Base-by-base conservation (phyloP, 1,140 invertebrate genomes). In the Hypothenemus hampei region DNA sequence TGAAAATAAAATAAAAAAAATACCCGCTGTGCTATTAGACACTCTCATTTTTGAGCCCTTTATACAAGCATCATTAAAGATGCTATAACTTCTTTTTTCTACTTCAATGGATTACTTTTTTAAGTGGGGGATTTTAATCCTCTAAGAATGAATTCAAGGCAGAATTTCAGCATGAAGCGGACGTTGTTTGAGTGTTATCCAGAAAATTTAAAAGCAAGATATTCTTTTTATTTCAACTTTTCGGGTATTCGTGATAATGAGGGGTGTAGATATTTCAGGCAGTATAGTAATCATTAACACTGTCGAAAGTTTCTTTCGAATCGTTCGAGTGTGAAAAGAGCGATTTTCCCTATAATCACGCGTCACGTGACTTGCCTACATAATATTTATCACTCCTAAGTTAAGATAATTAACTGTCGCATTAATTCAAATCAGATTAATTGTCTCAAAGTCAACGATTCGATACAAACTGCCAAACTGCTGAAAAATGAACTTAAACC, bases 401-500 rank as follows among this genome's bases (percentile, higher is more conserved):
- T 51, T 51, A 11, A 7, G 22, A 51, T 51, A 51, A 51, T 51
- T 51, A 51, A 51, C 36, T 41, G 48, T 51, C 48, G 40, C 41
- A 37, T 51, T 51, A 51, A 51, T 51, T 51, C 48, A 51, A 51
- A 51, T 40, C 37, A 51, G 24, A 41, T 51, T 51, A 37, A 51
- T 51, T 51, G 48, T 51, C 48, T 51, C 24, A 41, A 51, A 48
- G 45, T n/a, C 48, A 26, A 37, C 13, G 22, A 37, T 41, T 40
- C 39, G 20, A 51, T 51, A 21, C 46, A 7, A 29, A 18, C 48
- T 51, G 48, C 19, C 48, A 51, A 51, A 51, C 48, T 29, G 36
- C 24, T 51, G 37, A 51, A 40, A 51, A 51, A 41, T 51, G 26
- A 36, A 40, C 48, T 31, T 51, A 51, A 51, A 40, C 48, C 48